Conservation (phyloP, 2,888 invertebrate species). For the Melanchra persicariae region DNA sequence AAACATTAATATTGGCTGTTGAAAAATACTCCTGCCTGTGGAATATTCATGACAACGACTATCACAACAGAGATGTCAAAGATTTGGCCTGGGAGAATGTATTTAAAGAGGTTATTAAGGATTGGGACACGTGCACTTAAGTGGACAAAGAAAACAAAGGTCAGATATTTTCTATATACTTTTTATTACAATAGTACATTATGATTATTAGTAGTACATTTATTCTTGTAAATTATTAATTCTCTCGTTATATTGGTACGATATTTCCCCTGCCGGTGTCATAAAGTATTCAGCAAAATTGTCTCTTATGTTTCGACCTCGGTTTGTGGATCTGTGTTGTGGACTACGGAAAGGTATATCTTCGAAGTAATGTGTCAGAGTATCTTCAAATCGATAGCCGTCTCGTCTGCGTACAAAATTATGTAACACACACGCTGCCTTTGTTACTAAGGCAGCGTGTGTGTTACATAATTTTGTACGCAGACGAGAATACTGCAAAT, state of each 20-base stretch:
- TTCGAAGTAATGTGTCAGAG: neutral
- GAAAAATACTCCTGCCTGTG: neutral
- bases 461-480: too few relatives aligned
- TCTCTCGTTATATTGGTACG: too few relatives aligned
- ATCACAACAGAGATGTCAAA: neutral
- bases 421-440: slow-evolving; percentile 10
- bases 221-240: too few relatives aligned
- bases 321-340: slow-evolving; percentile 14
- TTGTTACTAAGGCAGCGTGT: too few relatives aligned
- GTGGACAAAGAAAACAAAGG: slow-evolving; percentile 6
- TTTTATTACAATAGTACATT: too few relatives aligned
- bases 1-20: neutral
- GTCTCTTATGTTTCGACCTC: slow-evolving; percentile 9
- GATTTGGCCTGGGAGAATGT: slow-evolving; percentile 8
- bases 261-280: neutral
- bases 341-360: neutral
- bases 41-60: neutral
- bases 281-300: neutral
- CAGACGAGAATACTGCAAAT: slow-evolving; percentile 6
- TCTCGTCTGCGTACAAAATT: slow-evolving; percentile 9
- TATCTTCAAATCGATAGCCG: neutral
- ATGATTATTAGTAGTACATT: too few relatives aligned
- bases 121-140: slow-evolving; percentile 7
- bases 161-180: too few relatives aligned
- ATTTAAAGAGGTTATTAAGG: neutral